Evolutionary conservation across 1,140 invertebrate genomes (phyloP), one percentile per base, ranked within the genome.

Genomic region (Diorhabda carinulata): DNA sequence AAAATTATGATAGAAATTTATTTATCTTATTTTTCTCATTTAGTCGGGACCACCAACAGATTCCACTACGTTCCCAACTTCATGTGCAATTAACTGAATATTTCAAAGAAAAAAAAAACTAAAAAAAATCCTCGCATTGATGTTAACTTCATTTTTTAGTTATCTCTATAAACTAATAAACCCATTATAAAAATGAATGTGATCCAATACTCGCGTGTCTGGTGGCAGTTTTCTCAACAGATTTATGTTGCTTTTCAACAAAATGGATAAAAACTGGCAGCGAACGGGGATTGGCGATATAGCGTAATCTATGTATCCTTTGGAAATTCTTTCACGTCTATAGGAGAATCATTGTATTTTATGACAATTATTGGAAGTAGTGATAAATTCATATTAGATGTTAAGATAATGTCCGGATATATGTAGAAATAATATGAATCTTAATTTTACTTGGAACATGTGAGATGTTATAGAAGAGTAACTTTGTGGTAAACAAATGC

Each of bases 151-250:
- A 62, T 43, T 43, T 62, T 62, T 10, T 42, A 8, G 64, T 57
- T 43, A 43, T 43, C 41, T 45, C 56, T 45, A 65, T 65, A 65
- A 65, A 65, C 47, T 65, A 57, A 65, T 65, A 65, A 56, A 65
- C 64, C 64, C 64, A 65, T 65, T 57, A 57, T 40, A 57, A 56
- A 65, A 65, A 56, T 57, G 56, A 65, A 65, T 43, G 57, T 57
- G 52, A 65, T 65, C 47, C 64, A 57, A 65, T 65, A 65, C 57
- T 65, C 25, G 64, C 64, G 64, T 65, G 64, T 57, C 64, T 65
- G 64, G 64, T 10, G 57, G 56, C 64, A 47, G 56, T 65, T 57
- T 65, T 43, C 64, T 10, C 56, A 9, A 57, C 8, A 57, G 8
- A 65, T 65, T 65, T 65, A 65, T 56, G 64, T 25, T 40, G 10